Percentiles rank a stretch among this genome's conserved stretches.
phyloP scores from a whole-genome alignment of 2,888 invertebrate genomes.

The Balanococcus diminutus region DNA sequence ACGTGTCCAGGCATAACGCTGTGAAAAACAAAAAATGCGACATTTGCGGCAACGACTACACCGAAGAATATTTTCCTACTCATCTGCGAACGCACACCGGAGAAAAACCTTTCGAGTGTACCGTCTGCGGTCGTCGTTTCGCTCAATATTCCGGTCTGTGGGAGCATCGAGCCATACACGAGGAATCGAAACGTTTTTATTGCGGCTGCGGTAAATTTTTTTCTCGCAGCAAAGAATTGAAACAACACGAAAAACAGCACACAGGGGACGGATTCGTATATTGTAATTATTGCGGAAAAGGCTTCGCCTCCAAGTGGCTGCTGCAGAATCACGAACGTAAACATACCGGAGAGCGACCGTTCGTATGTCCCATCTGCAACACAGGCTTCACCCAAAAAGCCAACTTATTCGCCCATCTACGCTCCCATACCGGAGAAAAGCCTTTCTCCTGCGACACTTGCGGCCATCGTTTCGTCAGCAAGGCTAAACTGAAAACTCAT shows the following conservation, averaged over 20 bases:
- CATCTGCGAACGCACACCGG: constrained; percentile 34
- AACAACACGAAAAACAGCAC: constrained; percentile 14
- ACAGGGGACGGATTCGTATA: background rate
- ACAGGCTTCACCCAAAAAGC: constrained; percentile 19
- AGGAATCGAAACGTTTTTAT: background rate
- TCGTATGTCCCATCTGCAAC: constrained; percentile 5
- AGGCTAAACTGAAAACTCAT: background rate
- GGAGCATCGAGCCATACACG: constrained; percentile 20
- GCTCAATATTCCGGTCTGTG: constrained; percentile 34
- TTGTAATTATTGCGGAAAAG: constrained; percentile 44
- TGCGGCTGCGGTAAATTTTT: constrained; percentile 39
- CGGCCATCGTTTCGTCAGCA: constrained; percentile 5
- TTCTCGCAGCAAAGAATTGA: background rate
- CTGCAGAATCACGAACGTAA: constrained; percentile 41
- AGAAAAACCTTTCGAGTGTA: constrained; percentile 38
- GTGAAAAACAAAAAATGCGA: background rate
- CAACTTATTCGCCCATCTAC: constrained; percentile 11
- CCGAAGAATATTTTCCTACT: constrained; percentile 26
- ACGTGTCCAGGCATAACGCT: background rate
- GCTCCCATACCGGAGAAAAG: constrained; percentile 37
- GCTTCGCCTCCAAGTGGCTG: constrained; percentile 38
- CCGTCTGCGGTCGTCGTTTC: constrained; percentile 1
- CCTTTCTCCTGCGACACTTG: constrained; percentile 19
- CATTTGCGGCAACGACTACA: constrained; percentile 28
- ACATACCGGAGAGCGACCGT: constrained; percentile 44